Evolutionary conservation across 2,113 vertebrate species (phyloP).

Genomic region (Eptesicus fuscus): DNA sequence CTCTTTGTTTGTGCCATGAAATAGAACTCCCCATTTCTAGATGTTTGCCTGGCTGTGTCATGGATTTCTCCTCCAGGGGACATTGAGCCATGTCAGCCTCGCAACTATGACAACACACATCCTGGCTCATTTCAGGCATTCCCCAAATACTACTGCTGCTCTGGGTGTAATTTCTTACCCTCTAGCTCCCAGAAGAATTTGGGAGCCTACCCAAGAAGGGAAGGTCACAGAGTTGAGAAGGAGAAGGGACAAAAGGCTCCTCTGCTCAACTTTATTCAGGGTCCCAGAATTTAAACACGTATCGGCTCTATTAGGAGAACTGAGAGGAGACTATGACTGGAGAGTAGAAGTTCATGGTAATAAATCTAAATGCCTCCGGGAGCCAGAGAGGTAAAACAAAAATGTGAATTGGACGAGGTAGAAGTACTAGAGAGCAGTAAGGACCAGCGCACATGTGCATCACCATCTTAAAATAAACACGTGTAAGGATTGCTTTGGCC

Average conservation of each 20-base stretch:
- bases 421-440: neutral
- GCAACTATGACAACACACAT: neutral
- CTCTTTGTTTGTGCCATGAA: neutral
- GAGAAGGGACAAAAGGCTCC: neutral
- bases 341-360: neutral
- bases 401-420: neutral
- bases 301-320: neutral
- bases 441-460: accelerated
- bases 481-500: neutral
- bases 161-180: neutral
- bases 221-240: neutral
- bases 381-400: neutral
- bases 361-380: neutral
- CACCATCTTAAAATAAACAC: neutral
- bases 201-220: neutral
- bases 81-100: neutral
- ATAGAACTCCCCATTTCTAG: neutral
- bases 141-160: neutral
- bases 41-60: neutral
- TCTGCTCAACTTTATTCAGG: neutral
- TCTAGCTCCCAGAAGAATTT: neutral
- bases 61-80: neutral
- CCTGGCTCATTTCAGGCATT: neutral
- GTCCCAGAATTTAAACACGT: neutral
- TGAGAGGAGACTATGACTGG: neutral